Evolutionary conservation across 2,113 vertebrate species (phyloP).

Genomic region (Tenrec ecaudatus): DNA sequence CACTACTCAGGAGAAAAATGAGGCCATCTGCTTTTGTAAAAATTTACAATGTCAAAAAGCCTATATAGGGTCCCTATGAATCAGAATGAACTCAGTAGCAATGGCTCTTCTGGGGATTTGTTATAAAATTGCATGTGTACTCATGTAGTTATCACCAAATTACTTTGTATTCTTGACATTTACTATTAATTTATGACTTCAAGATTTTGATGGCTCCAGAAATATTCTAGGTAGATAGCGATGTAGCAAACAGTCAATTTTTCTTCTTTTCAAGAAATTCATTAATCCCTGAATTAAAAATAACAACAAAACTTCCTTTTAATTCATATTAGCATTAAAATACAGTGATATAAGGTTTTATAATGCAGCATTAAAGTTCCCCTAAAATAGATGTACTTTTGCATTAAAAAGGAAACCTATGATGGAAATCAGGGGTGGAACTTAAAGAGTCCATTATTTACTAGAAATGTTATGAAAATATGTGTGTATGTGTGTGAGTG

Average conservation of each 20-base stretch:
- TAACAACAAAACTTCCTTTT: not conserved
- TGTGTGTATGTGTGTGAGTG: not conserved
- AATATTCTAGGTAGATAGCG: not conserved
- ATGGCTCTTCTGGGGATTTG: not conserved
- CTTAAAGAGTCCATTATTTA: not conserved
- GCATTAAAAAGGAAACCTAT: not conserved
- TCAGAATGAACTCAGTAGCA: no score
- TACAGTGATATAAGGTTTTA: not conserved
- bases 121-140: not conserved
- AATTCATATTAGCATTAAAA: constrained; percentile 1
- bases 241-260: not conserved
- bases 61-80: no score
- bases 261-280: not conserved
- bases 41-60: no score
- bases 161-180: not conserved
- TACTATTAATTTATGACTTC: not conserved
- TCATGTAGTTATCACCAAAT: not conserved
- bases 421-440: not conserved
- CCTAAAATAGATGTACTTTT: not conserved
- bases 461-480: not conserved
- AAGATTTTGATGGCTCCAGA: not conserved
- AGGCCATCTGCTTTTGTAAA: no score
- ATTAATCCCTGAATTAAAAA: not conserved
- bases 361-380: not conserved
- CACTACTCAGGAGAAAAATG: no score